Evolutionary conservation across 2,888 invertebrate species (phyloP).

Genomic region (Zaprionus obscuricornis): DNA sequence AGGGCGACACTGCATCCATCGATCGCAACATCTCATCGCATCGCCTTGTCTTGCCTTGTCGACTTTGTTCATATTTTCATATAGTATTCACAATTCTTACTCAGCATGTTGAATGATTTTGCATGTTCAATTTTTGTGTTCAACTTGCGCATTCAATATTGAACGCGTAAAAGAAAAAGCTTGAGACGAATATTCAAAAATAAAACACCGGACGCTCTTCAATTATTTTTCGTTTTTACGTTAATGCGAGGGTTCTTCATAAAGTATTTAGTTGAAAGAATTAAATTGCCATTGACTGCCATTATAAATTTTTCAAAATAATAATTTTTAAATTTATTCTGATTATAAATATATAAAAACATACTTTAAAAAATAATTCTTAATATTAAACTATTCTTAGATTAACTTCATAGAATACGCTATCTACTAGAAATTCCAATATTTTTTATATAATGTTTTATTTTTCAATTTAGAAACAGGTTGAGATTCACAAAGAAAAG

Average conservation of each 20-base stretch:
- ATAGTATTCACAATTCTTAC: no score
- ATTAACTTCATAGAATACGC: no score
- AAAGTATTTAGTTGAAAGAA: no score
- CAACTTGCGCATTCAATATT: slow-evolving; percentile 43
- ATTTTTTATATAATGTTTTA: no score
- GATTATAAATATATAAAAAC: no score
- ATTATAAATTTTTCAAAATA: neutral
- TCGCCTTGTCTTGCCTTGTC: slow-evolving; percentile 26
- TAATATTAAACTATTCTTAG: no score
- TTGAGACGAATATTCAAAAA: slow-evolving; percentile 38
- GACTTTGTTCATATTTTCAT: no score
- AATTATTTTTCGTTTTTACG: neutral
- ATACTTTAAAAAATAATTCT: no score
- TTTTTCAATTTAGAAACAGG: no score
- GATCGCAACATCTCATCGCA: slow-evolving; percentile 5
- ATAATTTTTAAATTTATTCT: neutral
- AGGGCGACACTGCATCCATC: slow-evolving; percentile 7
- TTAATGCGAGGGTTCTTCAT: slow-evolving; percentile 13
- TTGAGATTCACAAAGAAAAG: no score
- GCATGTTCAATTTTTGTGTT: slow-evolving; percentile 55
- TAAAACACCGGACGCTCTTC: slow-evolving; percentile 26
- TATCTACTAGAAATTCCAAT: no score
- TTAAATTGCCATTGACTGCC: neutral
- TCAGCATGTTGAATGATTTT: slow-evolving; percentile 49
- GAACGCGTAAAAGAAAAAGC: slow-evolving; percentile 37